Percentiles rank a stretch among this genome's conserved stretches.
Conservation (phyloP, 2,888 invertebrate species). For the Xylota sylvarum region DNA sequence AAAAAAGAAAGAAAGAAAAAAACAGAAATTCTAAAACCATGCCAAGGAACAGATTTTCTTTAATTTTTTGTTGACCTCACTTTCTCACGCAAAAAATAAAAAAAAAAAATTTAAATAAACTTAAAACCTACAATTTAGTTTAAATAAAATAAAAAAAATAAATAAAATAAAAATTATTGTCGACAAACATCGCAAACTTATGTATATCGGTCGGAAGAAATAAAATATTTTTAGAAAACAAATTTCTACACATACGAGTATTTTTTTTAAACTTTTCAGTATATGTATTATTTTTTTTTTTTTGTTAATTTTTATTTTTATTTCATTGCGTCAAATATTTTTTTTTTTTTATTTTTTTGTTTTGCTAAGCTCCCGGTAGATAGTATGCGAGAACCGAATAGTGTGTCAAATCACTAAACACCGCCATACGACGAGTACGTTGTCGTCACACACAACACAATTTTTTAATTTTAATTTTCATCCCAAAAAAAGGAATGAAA, state of each 20-base stretch:
- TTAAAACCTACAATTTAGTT: slow-evolving; percentile 1
- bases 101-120: background rate
- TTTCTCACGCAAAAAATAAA: slow-evolving; percentile 16
- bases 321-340: slow-evolving; percentile 66
- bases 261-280: slow-evolving; percentile 37
- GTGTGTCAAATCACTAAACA: slow-evolving; percentile 59
- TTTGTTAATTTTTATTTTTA: slow-evolving; percentile 58
- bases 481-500: slow-evolving; percentile 7
- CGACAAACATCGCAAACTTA: slow-evolving; percentile 16
- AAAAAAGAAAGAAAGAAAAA: slow-evolving; percentile 20
- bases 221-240: slow-evolving; percentile 66
- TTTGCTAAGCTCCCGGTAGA: background rate
- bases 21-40: slow-evolving; percentile 2
- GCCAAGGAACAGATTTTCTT: slow-evolving; percentile 32
- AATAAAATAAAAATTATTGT: slow-evolving; percentile 23
- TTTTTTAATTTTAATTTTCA: slow-evolving; percentile 48
- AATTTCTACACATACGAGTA: slow-evolving; percentile 49
- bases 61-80: slow-evolving; percentile 18
- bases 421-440: slow-evolving; percentile 37
- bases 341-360: slow-evolving; percentile 23
- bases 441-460: slow-evolving; percentile 60
- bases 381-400: background rate
- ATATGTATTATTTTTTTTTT: slow-evolving; percentile 26
- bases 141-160: slow-evolving; percentile 15
- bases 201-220: slow-evolving; percentile 18